Conservation (phyloP, 1,140 invertebrate species). For the Mamestra configurata region DNA sequence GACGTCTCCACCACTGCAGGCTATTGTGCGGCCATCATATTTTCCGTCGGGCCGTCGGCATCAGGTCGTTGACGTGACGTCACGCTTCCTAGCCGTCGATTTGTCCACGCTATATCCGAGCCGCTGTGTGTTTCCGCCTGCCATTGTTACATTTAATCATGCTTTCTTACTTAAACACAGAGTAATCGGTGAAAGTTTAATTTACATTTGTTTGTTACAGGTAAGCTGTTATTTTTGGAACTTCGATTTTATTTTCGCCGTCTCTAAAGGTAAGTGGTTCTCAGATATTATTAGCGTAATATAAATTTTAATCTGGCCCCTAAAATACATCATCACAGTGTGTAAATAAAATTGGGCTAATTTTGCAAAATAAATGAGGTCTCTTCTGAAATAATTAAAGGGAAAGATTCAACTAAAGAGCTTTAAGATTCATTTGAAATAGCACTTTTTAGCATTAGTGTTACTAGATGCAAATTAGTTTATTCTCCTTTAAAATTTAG, state of each 20-base stretch:
- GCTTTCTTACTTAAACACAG: neutral
- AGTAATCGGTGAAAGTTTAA: slow-evolving; percentile 12
- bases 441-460: neutral
- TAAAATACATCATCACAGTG: neutral
- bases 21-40: slow-evolving; percentile 73
- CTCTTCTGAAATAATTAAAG: slow-evolving; percentile 23
- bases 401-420: slow-evolving; percentile 1
- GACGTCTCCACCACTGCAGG: slow-evolving; percentile 68
- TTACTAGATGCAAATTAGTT: neutral
- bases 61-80: slow-evolving; percentile 58
- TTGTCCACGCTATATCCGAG: slow-evolving; percentile 57
- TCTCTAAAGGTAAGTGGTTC: slow-evolving; percentile 31
- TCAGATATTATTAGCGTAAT: slow-evolving; percentile 11
- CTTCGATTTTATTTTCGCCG: neutral
- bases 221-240: slow-evolving; percentile 53
- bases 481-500: neutral
- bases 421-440: neutral
- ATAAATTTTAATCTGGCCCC: neutral
- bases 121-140: slow-evolving; percentile 28
- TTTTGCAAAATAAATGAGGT: slow-evolving; percentile 15
- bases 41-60: slow-evolving; percentile 61
- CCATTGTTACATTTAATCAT: slow-evolving; percentile 29
- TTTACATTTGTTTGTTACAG: slow-evolving; percentile 60
- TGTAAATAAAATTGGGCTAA: slow-evolving; percentile 18
- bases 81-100: slow-evolving; percentile 57